phyloP scores from a whole-genome alignment of 92 coral and sea anemone species.

The Porites lobata region DNA sequence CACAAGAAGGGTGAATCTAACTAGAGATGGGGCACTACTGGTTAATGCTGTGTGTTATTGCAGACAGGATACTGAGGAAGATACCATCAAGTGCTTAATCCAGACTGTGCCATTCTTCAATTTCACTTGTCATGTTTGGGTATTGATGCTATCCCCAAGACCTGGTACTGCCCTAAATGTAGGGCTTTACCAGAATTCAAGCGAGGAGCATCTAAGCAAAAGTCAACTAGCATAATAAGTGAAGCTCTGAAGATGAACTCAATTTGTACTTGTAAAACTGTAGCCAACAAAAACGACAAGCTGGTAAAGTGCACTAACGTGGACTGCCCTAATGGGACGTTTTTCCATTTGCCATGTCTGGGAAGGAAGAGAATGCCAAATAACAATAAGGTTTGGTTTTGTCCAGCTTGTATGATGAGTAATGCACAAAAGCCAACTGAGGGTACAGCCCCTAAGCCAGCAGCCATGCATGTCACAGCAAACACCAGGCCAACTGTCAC shows the following conservation, averaged over 20 bases:
- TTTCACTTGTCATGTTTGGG: conserved; percentile 65
- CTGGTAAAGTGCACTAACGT: conserved; percentile 75
- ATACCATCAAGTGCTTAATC: not conserved
- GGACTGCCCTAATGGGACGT: conserved; percentile 70
- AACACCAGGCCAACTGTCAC: too few relatives aligned
- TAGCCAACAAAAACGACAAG: conserved; percentile 60
- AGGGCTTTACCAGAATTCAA: conserved; percentile 64
- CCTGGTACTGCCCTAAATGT: conserved; percentile 78
- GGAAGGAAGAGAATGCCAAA: conserved; percentile 46
- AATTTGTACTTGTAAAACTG: conserved; percentile 24
- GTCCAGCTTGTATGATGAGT: too few relatives aligned
- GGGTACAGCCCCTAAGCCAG: too few relatives aligned
- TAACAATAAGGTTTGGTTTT: too few relatives aligned
- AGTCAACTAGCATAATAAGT: conserved; percentile 24
- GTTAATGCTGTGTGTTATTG: too few relatives aligned
- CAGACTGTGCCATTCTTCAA: conserved; percentile 27
- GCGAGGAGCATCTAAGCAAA: conserved; percentile 47
- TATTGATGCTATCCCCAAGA: conserved; percentile 53
- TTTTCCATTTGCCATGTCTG: conserved; percentile 80
- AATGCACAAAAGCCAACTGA: too few relatives aligned
- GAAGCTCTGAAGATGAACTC: conserved; percentile 57
- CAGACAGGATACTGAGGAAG: too few relatives aligned
- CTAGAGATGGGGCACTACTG: conserved; percentile 26
- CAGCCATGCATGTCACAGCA: too few relatives aligned
- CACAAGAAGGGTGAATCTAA: conserved; percentile 56